Conservation (phyloP, 2,113 vertebrate genomes). For the Zosterops hypoxanthus region DNA sequence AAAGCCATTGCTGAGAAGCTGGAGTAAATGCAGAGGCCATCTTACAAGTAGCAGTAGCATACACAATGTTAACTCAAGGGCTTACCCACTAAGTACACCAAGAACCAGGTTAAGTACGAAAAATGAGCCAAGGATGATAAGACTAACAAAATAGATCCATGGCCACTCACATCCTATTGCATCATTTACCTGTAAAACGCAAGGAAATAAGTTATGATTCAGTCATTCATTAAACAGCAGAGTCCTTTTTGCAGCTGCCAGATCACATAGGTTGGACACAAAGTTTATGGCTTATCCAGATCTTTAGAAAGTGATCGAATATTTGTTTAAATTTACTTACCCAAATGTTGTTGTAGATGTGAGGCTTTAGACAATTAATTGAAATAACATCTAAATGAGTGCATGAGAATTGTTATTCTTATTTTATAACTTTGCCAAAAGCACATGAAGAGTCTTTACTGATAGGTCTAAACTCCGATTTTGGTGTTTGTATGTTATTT, state of each 20-base stretch:
- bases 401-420: background rate
- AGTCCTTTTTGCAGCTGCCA: conserved; percentile 75
- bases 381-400: background rate
- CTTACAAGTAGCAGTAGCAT: conserved; percentile 69
- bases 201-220: conserved; percentile 83
- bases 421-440: background rate
- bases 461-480: fast-evolving
- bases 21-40: conserved; percentile 66
- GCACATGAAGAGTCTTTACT: background rate
- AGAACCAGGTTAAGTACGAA: conserved; percentile 99
- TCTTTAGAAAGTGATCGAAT: background rate
- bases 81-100: conserved; percentile 99
- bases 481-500: background rate
- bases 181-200: conserved; percentile 91
- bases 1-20: conserved; percentile 66
- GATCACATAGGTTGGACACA: conserved; percentile 60
- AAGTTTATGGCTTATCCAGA: background rate
- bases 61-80: conserved; percentile 75
- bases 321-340: conserved; percentile 10
- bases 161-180: conserved; percentile 96
- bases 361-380: background rate
- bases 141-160: conserved; percentile 99
- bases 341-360: background rate
- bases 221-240: conserved; percentile 72
- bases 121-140: conserved; percentile 99